A percentile compares a stretch with the other conserved stretches of the same genome.
Conservation (phyloP, 1,140 invertebrate species). For the Cydia strobilella region DNA sequence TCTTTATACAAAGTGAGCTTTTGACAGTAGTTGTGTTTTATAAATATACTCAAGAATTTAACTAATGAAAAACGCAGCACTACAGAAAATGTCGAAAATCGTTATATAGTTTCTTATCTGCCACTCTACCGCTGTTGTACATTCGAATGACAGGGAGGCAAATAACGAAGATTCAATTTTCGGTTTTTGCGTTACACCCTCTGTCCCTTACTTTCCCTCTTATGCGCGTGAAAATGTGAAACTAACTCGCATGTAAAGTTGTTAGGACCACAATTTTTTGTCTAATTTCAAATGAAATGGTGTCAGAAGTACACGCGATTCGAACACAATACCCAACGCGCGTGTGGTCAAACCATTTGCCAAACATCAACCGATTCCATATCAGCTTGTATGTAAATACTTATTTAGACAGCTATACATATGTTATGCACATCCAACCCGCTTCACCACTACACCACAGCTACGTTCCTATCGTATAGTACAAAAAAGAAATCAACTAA, state of each 20-base stretch:
- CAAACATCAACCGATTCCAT: conserved; percentile 45
- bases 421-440: conserved; percentile 73
- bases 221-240: no score
- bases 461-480: conserved; percentile 66
- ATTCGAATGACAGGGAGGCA: no score
- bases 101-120: no score
- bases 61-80: no score
- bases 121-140: no score
- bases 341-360: conserved; percentile 73
- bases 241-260: background rate
- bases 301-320: conserved; percentile 50
- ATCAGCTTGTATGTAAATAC: conserved; percentile 51
- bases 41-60: no score
- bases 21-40: background rate
- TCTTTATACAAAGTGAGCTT: background rate
- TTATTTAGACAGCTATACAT: conserved; percentile 64
- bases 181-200: no score
- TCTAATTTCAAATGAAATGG: background rate
- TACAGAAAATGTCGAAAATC: no score
- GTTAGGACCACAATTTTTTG: background rate
- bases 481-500: conserved; percentile 77
- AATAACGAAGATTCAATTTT: no score
- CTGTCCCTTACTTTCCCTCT: no score
- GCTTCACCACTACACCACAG: conserved; percentile 57
- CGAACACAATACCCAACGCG: conserved; percentile 58